Evolutionary conservation across 1,140 invertebrate species (phyloP).

Genomic region (Macrobrachium nipponense): DNA sequence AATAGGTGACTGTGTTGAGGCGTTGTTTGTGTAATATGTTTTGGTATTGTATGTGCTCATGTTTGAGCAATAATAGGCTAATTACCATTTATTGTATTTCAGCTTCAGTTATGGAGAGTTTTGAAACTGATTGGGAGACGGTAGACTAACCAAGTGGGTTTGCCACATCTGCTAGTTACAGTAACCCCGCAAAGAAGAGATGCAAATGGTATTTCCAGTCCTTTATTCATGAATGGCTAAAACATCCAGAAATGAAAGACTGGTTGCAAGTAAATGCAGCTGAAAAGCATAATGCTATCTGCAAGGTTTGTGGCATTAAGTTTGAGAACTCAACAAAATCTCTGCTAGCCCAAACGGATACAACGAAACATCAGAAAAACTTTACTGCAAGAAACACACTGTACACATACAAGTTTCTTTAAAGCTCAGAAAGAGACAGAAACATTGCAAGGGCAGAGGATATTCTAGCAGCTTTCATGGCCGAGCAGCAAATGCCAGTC

Average conservation of each 20-base stretch:
- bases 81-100: background rate
- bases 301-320: constrained; percentile 24
- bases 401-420: constrained; percentile 8
- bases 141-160: background rate
- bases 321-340: constrained; percentile 1
- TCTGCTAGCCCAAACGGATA: constrained; percentile 7
- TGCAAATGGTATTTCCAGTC: constrained; percentile 17
- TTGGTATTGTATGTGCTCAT: background rate
- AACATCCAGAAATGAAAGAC: constrained; percentile 12
- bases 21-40: no score
- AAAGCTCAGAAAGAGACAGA: constrained; percentile 14
- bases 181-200: background rate
- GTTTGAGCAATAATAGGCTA: constrained; percentile 1
- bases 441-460: constrained; percentile 27
- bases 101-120: constrained; percentile 4
- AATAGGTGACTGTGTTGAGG: no score
- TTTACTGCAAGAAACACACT: background rate
- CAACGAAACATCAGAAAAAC: constrained; percentile 13
- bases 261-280: constrained; percentile 9
- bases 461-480: constrained; percentile 24
- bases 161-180: no score
- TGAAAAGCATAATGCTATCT: constrained; percentile 1
- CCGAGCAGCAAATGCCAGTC: constrained; percentile 30
- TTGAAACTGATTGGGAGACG: background rate
- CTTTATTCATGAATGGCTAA: constrained; percentile 13